Evolutionary conservation across 2,888 invertebrate genomes (phyloP).

Genomic region (Cephus runcator): DNA sequence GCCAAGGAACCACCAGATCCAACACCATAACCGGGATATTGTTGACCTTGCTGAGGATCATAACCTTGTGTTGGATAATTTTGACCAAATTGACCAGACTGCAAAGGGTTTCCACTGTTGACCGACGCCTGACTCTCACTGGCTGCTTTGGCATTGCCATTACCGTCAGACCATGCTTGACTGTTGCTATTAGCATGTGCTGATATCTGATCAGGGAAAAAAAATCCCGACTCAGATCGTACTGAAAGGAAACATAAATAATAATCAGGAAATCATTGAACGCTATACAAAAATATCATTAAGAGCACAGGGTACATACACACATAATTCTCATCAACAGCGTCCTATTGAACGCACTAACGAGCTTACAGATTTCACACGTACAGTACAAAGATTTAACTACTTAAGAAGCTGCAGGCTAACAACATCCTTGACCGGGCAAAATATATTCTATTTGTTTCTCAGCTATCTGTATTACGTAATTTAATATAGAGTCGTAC

Average conservation of each 20-base stretch:
- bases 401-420: too few relatives aligned
- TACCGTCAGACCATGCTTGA: slow-evolving; percentile 16
- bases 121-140: slow-evolving; percentile 9
- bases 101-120: not conserved
- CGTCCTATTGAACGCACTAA: not conserved
- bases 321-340: not conserved
- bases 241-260: not conserved
- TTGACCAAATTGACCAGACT: not conserved
- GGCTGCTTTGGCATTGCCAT: slow-evolving; percentile 21
- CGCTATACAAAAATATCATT: not conserved
- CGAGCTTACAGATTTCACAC: not conserved
- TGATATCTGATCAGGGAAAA: slow-evolving; percentile 17
- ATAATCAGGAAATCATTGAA: not conserved
- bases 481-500: not conserved
- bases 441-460: not conserved
- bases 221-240: slow-evolving; percentile 7
- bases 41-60: not conserved
- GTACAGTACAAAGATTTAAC: not conserved
- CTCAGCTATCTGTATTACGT: not conserved
- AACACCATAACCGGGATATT: not conserved
- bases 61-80: not conserved
- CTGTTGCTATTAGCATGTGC: slow-evolving; percentile 15
- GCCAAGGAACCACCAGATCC: not conserved
- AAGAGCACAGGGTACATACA: not conserved
- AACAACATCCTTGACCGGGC: not conserved